Evolutionary conservation across 2,888 invertebrate species (phyloP).

Genomic region (Geotrupes spiniger): DNA sequence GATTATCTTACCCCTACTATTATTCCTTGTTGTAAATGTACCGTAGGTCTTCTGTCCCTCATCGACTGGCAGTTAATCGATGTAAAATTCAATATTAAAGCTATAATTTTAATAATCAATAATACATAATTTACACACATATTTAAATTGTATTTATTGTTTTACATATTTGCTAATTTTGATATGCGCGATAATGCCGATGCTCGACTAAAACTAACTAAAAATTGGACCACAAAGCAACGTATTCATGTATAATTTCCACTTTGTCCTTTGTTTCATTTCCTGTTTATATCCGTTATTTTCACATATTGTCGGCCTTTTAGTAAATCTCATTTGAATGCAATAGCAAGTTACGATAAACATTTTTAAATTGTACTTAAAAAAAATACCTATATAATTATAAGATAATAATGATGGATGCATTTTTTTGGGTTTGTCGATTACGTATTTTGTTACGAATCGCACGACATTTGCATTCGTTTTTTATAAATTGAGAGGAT

Average conservation of each 20-base stretch:
- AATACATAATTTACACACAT: background rate
- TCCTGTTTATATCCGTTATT: constrained; percentile 28
- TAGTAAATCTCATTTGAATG: too few species aligned
- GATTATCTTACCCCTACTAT: constrained; percentile 58
- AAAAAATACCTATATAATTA: too few species aligned
- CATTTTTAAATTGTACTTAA: too few species aligned
- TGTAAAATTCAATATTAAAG: constrained; percentile 1
- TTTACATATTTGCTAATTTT: background rate
- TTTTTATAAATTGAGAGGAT: too few species aligned
- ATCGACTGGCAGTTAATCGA: constrained; percentile 9
- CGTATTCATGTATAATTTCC: constrained; percentile 26
- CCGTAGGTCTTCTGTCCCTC: constrained; percentile 46
- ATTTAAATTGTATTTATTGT: background rate
- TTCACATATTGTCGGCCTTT: too few species aligned
- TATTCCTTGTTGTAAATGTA: constrained; percentile 57
- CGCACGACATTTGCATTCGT: too few species aligned
- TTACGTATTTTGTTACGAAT: too few species aligned
- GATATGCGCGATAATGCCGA: background rate
- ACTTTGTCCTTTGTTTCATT: constrained; percentile 36
- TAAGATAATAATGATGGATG: too few species aligned
- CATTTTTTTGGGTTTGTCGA: too few species aligned
- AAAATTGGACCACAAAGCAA: constrained; percentile 6
- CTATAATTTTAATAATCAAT: background rate
- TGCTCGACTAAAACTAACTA: background rate
- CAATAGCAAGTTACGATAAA: too few species aligned